Evolutionary conservation across 1,140 invertebrate genomes (phyloP).

Genomic region (Bathynomus jamesi): DNA sequence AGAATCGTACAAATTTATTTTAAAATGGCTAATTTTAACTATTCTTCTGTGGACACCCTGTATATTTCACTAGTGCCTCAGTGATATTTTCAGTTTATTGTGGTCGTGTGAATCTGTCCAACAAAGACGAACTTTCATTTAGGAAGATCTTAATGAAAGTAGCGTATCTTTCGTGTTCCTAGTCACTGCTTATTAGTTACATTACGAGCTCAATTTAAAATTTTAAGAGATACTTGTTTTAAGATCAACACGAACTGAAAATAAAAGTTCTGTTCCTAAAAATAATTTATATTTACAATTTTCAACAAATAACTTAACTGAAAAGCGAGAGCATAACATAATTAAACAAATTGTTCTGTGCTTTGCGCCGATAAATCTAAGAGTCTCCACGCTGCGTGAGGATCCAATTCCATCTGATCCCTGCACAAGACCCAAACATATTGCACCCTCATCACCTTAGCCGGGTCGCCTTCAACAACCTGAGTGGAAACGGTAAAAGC

Average conservation of each 20-base stretch:
- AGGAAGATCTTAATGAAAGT: too few relatives aligned
- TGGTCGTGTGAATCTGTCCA: too few relatives aligned
- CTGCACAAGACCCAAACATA: slow-evolving; percentile 97
- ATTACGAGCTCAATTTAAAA: slow-evolving; percentile 82
- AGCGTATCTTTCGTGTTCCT: too few relatives aligned
- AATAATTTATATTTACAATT: neutral
- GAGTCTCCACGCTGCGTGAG: slow-evolving; percentile 90
- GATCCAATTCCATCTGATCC: slow-evolving; percentile 87
- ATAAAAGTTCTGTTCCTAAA: neutral
- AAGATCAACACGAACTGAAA: slow-evolving; percentile 61
- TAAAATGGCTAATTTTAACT: too few relatives aligned
- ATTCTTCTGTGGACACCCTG: too few relatives aligned
- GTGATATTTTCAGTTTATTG: too few relatives aligned
- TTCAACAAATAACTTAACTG: neutral
- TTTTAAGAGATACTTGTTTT: slow-evolving; percentile 94
- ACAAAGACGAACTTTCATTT: too few relatives aligned
- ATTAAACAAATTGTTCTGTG: slow-evolving; percentile 64
- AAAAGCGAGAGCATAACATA: neutral
- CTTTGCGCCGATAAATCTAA: slow-evolving; percentile 84
- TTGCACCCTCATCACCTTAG: slow-evolving; percentile 87
- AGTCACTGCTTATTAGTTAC: slow-evolving; percentile 79
- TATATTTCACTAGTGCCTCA: too few relatives aligned
- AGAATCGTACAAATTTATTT: too few relatives aligned
- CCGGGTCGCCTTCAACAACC: slow-evolving; percentile 79
- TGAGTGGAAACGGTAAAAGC: slow-evolving; percentile 2